These are phyloP conservation scores for Olivierus martensii DNA, from an alignment of 1,140 invertebrate species.

Conservation along the genomic window DNA sequence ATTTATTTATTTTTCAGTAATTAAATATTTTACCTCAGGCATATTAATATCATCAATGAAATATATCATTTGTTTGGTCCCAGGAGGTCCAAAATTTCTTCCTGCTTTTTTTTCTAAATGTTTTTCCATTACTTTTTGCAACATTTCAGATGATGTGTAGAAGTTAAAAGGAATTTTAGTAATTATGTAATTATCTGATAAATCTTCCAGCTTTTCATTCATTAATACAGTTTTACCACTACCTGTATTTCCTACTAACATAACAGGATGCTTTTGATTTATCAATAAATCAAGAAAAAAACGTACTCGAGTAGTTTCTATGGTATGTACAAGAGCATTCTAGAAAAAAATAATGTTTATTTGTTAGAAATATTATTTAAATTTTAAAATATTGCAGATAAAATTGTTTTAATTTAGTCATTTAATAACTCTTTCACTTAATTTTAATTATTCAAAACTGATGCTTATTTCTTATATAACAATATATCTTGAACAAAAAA, in stretches of 20 bases:
- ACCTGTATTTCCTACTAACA: conserved; percentile 84
- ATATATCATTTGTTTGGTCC: conserved; percentile 85
- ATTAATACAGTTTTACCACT: conserved; percentile 81
- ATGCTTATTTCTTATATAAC: too few relatives aligned
- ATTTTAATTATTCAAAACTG: too few relatives aligned
- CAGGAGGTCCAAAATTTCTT: conserved; percentile 86
- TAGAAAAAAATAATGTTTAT: conserved; percentile 29
- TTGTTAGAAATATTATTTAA: too few relatives aligned
- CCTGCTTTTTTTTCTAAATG: conserved; percentile 96
- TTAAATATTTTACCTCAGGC: conserved; percentile 56
- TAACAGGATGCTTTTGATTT: conserved; percentile 72
- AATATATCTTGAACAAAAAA: too few relatives aligned
- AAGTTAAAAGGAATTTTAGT: conserved; percentile 92
- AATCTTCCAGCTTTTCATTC: conserved; percentile 60
- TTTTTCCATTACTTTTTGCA: conserved; percentile 87
- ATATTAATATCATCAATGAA: conserved; percentile 98
- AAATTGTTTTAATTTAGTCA: too few relatives aligned
- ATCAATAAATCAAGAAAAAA: conserved; percentile 84
- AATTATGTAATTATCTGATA: conserved; percentile 74
- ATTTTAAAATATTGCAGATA: too few relatives aligned
- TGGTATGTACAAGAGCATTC: conserved; percentile 81
- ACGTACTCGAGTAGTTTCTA: conserved; percentile 76
- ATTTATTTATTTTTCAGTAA: neutral
- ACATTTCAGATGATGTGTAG: conserved; percentile 91
- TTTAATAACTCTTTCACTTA: too few relatives aligned